Evolutionary conservation across 2,113 vertebrate genomes (phyloP), one percentile per base, ranked within the genome.

Genomic region (Melanerpes aurifrons): DNA sequence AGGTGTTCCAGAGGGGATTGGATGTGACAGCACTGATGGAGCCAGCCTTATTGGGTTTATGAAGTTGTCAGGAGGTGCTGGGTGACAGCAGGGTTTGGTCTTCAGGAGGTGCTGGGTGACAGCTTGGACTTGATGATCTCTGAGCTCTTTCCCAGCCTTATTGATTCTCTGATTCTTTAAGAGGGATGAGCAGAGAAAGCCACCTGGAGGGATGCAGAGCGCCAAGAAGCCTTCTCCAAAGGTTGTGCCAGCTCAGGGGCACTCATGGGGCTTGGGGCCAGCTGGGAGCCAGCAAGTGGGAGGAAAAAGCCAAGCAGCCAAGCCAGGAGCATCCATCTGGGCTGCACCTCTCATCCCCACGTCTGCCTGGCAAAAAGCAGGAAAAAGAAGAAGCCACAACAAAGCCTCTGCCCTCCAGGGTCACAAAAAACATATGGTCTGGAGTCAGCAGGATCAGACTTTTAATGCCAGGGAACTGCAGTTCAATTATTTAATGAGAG

Each of bases 401-500:
- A 2, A 72, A 72, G 10, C 29, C 86, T 67, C 66, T 47, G 61
- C 31, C 70, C 74, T 70, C 28, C 84, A 66, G 62, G 8, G 2
- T 20, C 67, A 58, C 4, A 18, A n/a, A 28, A 28, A 20, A 37
- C 31, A 6, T 12, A 15, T 2, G 3, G 5, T 37, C 37, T 37
- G 37, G 37, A 37, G 37, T 37, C 80, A 64, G n/a, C 15, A 28
- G 53, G 26, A 82, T 61, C 48, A 40, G 9, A 16, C 9, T 3
- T 31, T 6, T 13, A 53, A 54, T 17, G 53, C 7, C 40, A 7
- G 37, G 48, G 72, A 96, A 86, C 21, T 28, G 79, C 67, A 61
- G 72, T 94, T 94, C 64, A 93, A 91, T 92, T 96, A 88, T 89
- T 85, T 92, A 76, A 78, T 69, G 79, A 82, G 61, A 87, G 83